Evolutionary conservation across 2,797 vertebrate species (phyloP), one percentile per base, ranked within the genome.

Genomic region (Sebastes ruberrimus): DNA sequence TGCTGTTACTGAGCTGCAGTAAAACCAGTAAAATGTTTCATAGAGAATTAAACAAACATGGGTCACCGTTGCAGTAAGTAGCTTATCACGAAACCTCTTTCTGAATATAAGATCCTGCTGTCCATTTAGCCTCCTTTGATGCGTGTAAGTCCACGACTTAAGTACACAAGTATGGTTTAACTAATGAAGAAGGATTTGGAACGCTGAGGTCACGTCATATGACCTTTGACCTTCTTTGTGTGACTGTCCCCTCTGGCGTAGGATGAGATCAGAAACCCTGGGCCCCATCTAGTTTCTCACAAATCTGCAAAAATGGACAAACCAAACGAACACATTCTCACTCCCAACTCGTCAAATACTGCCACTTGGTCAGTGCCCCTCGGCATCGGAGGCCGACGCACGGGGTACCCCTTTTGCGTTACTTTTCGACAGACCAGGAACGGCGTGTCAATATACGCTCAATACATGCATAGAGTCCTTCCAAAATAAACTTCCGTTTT

Each of bases 191-290:
- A 81, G 70, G 84, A 89, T 81, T 78, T 53, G 30, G 64, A 82
- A 74, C 35, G 22, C 33, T 52, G 18, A 60, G 88, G 83, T 81
- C 83, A 71, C 65, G 57, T 57, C 68, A 56, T 56, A 28, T 82
- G 74, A 87, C 87, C 88, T 92, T 84, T 89, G 72, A 75, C 82
- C 89, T 82, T 73, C 28, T 88, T 85, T 90, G 72, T 60, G 16
- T 46, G 68, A 74, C 25, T 68, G n/a, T 66, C 25, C 33, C 46
- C 38, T 2, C 1, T 7, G n/a, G 28, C 14, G 33, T 1, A 3
- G 28, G 18, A 71, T 76, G 75, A 69, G 27, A 71, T 82, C 62
- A 78, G 46, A 56, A 33, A n/a, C 10, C 7, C 7, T 62, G 6
- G 18, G 38, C 35, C 1, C 7, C 13, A 38, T 14, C 6, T 22